A percentile compares a stretch with the other conserved stretches of the same genome.
These are phyloP conservation scores for Pangasianodon hypophthalmus DNA, from an alignment of 2,113 vertebrate species.

Conservation along the genomic window DNA sequence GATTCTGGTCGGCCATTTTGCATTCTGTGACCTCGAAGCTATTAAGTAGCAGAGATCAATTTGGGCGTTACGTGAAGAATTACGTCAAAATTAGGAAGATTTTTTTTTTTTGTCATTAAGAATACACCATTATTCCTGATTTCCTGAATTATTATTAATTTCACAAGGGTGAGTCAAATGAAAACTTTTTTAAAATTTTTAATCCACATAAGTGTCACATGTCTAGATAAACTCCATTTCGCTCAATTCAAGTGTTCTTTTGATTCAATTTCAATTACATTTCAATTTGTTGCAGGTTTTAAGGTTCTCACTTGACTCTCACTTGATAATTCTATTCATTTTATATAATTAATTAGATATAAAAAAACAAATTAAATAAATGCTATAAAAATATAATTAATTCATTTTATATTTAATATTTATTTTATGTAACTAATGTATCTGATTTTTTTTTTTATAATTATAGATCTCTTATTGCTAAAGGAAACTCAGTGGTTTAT, in stretches of 20 bases:
- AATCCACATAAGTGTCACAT: too few relatives aligned
- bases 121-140: not conserved
- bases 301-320: not conserved
- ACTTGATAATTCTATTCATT: not conserved
- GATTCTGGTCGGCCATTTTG: too few relatives aligned
- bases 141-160: too few relatives aligned
- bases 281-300: not conserved
- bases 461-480: not conserved
- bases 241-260: too few relatives aligned
- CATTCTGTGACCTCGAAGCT: not conserved
- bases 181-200: too few relatives aligned
- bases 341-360: not conserved
- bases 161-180: too few relatives aligned
- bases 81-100: not conserved
- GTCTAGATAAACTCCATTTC: too few relatives aligned
- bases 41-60: not conserved
- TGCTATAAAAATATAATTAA: not conserved
- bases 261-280: too few relatives aligned
- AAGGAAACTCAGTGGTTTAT: not conserved
- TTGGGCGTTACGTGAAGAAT: not conserved
- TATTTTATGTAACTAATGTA: too few relatives aligned
- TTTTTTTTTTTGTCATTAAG: not conserved
- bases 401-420: not conserved
- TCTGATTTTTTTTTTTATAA: not conserved
- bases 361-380: not conserved